These are phyloP conservation scores for Protophormia terraenovae DNA, from an alignment of 2,888 invertebrate genomes.

Conservation along the genomic window DNA sequence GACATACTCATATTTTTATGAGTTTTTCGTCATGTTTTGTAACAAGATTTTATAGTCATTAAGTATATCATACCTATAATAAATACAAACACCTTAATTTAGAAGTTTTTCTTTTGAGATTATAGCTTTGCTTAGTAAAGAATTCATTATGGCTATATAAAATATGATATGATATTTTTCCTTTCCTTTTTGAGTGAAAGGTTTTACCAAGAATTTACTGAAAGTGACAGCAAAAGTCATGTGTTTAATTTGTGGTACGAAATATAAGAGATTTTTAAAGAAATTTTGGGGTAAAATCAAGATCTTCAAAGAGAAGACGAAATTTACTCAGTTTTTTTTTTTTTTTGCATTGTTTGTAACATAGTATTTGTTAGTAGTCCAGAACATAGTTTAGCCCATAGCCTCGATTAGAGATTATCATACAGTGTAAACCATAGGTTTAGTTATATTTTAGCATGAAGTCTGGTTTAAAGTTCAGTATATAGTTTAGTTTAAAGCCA, in stretches of 20 bases:
- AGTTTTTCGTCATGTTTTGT: not conserved
- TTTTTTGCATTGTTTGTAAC: too few relatives aligned
- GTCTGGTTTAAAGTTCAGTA: too few relatives aligned
- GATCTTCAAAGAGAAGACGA: too few relatives aligned
- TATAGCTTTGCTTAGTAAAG: not conserved
- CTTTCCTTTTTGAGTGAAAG: not conserved
- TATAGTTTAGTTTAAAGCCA: too few relatives aligned
- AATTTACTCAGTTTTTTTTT: too few relatives aligned
- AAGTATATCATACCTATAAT: slow-evolving; percentile 5
- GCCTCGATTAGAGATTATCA: too few relatives aligned
- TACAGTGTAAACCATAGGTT: too few relatives aligned
- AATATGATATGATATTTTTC: not conserved
- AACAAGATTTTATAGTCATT: slow-evolving; percentile 22
- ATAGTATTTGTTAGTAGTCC: too few relatives aligned
- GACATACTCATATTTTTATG: not conserved
- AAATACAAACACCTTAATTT: not conserved
- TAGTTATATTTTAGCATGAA: too few relatives aligned
- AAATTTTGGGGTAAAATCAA: too few relatives aligned
- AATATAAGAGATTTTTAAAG: not conserved
- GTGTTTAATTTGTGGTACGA: slow-evolving; percentile 16
- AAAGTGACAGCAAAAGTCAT: not conserved
- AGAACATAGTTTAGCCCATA: too few relatives aligned
- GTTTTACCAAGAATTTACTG: not conserved
- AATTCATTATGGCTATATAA: slow-evolving; percentile 1
- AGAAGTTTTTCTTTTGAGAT: not conserved